Base-by-base conservation (phyloP, 2,888 invertebrate species). In the Eupeodes luniger region DNA sequence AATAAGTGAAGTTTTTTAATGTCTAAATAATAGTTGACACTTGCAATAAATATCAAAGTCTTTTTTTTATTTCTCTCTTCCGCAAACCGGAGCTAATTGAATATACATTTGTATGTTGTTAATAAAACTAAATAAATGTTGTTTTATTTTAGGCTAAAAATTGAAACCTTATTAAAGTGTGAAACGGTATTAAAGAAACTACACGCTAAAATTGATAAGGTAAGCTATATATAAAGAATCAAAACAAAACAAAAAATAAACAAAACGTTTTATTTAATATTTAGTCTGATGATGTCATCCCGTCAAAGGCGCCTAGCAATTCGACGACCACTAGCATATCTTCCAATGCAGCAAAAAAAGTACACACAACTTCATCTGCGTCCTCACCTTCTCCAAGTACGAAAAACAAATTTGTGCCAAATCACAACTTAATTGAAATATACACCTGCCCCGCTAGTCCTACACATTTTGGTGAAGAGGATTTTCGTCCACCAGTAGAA, bases 201-300 rank as follows among this genome's bases (percentile, higher is more conserved):
- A 6, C 89, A 91, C 66, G 83, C 90, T 10, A 92, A 92, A 91
- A 90, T 92, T 83, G 91, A 91, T 89, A 91, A 91, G 91, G 91
- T 92, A 90, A 83, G 27, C 72, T 27, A 36, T 14, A 59, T 5
- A 5, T 5, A 5, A 61, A 36, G 14, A 66, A 36, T 36, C 5
- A 19, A 7, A 14, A 0, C 5, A 19, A 7, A 14, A 0, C 12
- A 4, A 14, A 53, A 34, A 12, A 0, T 12, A 2, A 55, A 27
- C 57, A 47, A 16, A 10, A 36, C 66, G 27, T 70, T 84, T 4
- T 11, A 72, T 81, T 77, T 64, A 53, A 61, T 12, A 1, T 44
- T 16, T 19, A 87, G 89, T 81, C 87, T 89, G 84, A 89, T 62
- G 78, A 85, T 77, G 55, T 69, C 34, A 69, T 53, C 72, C 67